Conservation (phyloP, 2,888 invertebrate genomes). For the Leucophenga montana region DNA sequence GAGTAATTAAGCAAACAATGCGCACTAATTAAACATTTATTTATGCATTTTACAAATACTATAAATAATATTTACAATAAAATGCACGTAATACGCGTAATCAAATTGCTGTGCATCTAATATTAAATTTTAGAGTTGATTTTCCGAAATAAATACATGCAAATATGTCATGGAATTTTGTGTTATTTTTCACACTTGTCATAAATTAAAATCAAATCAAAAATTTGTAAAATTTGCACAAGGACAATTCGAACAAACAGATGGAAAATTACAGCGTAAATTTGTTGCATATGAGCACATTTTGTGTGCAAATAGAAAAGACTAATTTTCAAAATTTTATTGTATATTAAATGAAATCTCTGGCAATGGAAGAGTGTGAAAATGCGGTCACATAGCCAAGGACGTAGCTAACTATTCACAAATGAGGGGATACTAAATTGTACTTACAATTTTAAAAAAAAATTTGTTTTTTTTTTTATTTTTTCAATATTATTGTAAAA, state of each 20-base stretch:
- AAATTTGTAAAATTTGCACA: slow-evolving; percentile 29
- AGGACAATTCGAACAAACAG: too few species aligned
- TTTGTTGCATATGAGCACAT: neutral
- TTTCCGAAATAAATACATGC: neutral
- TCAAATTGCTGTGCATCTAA: slow-evolving; percentile 4
- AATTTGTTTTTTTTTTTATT: too few species aligned
- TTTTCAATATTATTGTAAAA: too few species aligned
- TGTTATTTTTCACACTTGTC: slow-evolving; percentile 27
- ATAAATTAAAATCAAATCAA: slow-evolving; percentile 48
- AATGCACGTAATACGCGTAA: neutral
- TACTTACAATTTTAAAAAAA: too few species aligned
- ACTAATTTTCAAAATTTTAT: neutral
- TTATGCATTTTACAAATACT: neutral
- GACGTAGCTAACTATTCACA: too few species aligned
- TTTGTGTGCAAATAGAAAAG: too few species aligned
- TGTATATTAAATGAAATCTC: neutral
- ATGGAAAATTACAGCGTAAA: neutral
- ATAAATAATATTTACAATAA: neutral
- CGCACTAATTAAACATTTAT: slow-evolving; percentile 7
- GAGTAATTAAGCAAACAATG: too few species aligned
- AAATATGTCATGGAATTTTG: neutral
- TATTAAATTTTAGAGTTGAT: neutral
- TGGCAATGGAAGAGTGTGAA: too few species aligned
- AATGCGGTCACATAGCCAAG: too few species aligned
- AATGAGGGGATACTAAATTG: too few species aligned